phyloP scores from a whole-genome alignment of 2,113 vertebrate species.

The Pithys albifrons region DNA sequence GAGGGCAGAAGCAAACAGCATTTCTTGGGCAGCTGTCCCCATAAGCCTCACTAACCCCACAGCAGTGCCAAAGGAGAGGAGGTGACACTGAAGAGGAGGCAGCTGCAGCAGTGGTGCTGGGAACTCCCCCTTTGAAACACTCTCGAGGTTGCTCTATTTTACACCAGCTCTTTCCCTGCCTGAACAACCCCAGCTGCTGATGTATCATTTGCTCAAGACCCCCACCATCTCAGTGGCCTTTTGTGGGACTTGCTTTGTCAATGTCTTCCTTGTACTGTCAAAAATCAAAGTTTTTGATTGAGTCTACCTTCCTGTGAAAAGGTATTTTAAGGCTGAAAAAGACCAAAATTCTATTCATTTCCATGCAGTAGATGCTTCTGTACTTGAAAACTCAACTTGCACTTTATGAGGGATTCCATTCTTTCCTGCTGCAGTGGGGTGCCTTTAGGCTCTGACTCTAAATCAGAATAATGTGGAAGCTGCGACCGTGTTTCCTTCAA shows the following conservation, averaged over 20 bases:
- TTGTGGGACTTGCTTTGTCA: neutral
- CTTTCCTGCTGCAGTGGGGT: neutral
- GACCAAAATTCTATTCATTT: neutral
- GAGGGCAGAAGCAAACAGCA: neutral
- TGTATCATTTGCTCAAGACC: accelerated
- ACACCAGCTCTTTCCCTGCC: neutral
- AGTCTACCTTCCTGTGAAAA: neutral
- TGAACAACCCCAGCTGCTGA: neutral
- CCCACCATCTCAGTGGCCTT: neutral
- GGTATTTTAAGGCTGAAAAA: neutral
- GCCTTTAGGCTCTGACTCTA: neutral
- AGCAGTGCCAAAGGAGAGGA: neutral
- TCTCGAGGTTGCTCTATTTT: neutral
- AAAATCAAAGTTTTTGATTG: neutral
- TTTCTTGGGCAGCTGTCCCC: neutral
- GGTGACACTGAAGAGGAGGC: neutral
- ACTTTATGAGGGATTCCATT: neutral
- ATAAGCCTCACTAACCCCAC: neutral
- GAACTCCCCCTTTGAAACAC: neutral
- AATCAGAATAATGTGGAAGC: neutral
- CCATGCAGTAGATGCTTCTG: neutral
- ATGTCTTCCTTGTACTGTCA: neutral
- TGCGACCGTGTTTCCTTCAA: neutral
- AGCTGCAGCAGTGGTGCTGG: neutral
- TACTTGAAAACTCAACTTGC: neutral